A percentile compares a stretch with the other conserved stretches of the same genome.
Evolutionary conservation across 2,888 invertebrate genomes (phyloP).

Genomic region (Pammene fasciana): DNA sequence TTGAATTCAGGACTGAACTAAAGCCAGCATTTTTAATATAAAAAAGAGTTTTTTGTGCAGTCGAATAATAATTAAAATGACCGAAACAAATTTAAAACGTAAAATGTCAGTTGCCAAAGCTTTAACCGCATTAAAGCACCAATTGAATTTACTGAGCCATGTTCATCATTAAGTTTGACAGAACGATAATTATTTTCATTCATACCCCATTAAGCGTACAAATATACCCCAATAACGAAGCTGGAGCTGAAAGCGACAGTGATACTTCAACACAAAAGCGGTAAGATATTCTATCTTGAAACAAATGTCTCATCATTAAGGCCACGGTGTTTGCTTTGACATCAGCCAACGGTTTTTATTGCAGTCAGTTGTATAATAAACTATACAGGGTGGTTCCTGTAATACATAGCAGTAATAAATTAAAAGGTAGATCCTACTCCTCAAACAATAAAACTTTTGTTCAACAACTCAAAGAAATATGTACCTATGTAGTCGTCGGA

Average conservation of each 20-base stretch:
- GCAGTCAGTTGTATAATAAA: no score
- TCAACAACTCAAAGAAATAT: no score
- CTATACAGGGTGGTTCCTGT: no score
- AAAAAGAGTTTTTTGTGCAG: neutral
- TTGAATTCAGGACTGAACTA: neutral
- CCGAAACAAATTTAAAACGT: neutral
- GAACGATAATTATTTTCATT: constrained; percentile 24
- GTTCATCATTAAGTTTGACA: constrained; percentile 21
- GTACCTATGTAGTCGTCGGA: no score
- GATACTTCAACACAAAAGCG: constrained; percentile 7
- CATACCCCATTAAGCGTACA: neutral
- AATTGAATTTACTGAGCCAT: neutral
- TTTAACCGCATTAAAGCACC: constrained; percentile 5
- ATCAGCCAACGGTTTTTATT: neutral
- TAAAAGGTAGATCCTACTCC: no score
- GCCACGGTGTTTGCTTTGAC: neutral
- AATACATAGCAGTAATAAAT: no score
- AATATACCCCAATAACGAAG: constrained; percentile 7
- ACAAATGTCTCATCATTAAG: constrained; percentile 13
- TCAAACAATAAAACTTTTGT: no score
- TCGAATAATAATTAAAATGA: neutral
- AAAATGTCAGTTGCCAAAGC: neutral
- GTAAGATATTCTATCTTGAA: neutral
- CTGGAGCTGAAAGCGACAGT: neutral
- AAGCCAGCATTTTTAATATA: neutral